phyloP scores from a whole-genome alignment of 2,888 invertebrate genomes.

The Gasteruption jaculator region DNA sequence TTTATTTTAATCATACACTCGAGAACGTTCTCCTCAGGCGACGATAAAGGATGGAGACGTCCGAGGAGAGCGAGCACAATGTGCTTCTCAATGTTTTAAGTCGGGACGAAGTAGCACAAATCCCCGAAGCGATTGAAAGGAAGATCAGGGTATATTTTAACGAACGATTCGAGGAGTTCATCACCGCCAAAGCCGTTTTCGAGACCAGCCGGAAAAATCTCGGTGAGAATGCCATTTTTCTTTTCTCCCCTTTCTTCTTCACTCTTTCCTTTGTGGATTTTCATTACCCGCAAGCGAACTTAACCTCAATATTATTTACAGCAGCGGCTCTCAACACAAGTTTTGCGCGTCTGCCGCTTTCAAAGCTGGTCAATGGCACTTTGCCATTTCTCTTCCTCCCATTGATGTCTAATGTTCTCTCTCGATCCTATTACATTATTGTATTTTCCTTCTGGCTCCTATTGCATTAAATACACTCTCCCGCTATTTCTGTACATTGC shows the following conservation, averaged over 20 bases:
- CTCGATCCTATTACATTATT: too few relatives aligned
- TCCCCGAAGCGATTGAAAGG: conserved; percentile 55
- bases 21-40: too few relatives aligned
- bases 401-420: too few relatives aligned
- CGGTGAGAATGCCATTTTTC: conserved; percentile 52
- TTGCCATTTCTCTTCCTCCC: too few relatives aligned
- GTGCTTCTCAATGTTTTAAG: conserved; percentile 51
- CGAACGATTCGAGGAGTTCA: conserved; percentile 66
- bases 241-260: not conserved
- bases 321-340: too few relatives aligned
- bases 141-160: conserved; percentile 63
- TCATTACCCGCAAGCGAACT: not conserved
- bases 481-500: too few relatives aligned
- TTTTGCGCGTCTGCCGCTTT: too few relatives aligned
- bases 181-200: conserved; percentile 70
- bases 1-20: too few relatives aligned
- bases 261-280: not conserved
- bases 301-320: too few relatives aligned
- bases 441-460: too few relatives aligned
- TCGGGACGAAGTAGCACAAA: conserved; percentile 56
- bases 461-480: too few relatives aligned
- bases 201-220: conserved; percentile 63
- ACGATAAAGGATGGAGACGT: conserved; percentile 33
- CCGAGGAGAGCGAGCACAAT: conserved; percentile 49
- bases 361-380: too few relatives aligned